Evolutionary conservation across 2,113 vertebrate species (phyloP), one percentile per base, ranked within the genome.

Genomic region (Eptesicus fuscus): DNA sequence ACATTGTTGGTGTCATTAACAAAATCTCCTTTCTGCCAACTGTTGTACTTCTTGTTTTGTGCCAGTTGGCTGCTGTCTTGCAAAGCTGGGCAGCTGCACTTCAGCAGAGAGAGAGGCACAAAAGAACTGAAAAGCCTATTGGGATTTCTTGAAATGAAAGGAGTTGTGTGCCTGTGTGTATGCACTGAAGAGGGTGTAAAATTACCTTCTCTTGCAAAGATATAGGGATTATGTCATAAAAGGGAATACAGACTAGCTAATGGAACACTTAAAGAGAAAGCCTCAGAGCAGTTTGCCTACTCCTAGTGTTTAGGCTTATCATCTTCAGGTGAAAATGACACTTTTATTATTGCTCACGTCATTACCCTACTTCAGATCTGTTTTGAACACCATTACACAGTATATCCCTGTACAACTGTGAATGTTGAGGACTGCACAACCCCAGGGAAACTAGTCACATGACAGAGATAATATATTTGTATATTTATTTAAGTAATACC

Each of bases 11-110:
- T 94, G 77, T 88, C 93, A 84, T 91, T 93, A 96, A 77, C 70
- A 56, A 84, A 93, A 94, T 47, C 71, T 84, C 47, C 86, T 79
- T 93, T 69, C 76, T 53, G 53, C 77, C 86, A 91, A 94, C 77
- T 88, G 86, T 76, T 74, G 65, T 91, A 47, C 93, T 84, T 94
- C 16, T 92, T 70, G 35, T 53, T 51, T 59, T 90, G 83, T 88
- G 95, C 90, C 95, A 96, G 77, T 74, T 94, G 95, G 90, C 90
- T 51, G 17, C 65, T n/a, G 25, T n/a, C 93, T 83, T 93, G 79
- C 53, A 30, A 56, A 73, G 77, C 77, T 61, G 71, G 92, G 82
- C 70, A 90, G 86, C 90, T 88, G 92, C 70, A 93, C 92, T 78
- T 76, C 56, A 84, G 63, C 30, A 79, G 69, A 94, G 77, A 86